Base-by-base conservation (phyloP, 1,140 invertebrate species). In the Trichoplusia ni region DNA sequence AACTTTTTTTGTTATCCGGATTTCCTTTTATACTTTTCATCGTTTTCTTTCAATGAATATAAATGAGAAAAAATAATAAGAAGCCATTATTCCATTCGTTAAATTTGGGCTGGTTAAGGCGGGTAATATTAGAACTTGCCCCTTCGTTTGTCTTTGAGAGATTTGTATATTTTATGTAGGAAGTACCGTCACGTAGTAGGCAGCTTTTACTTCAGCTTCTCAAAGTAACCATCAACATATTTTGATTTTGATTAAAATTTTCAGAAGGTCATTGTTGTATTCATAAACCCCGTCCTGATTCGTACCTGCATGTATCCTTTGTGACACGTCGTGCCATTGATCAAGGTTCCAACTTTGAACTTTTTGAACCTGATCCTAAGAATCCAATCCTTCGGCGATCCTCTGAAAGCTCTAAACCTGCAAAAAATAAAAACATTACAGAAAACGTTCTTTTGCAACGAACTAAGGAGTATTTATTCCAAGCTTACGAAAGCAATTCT, bases 291-390 rank as follows among this genome's bases (percentile, higher is more conserved):
- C n/a, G n/a, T n/a, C n/a, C n/a, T n/a, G n/a, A n/a, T n/a, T n/a
- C 59, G 90, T 84, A 97, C 96, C 95, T 97, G 96, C 91, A 97
- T 93, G 76, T 95, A 97, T 76, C 96, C 96, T 27, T 95, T 95
- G 58, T 95, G 93, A 82, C 96, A 97, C 35, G 95, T 94, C 8
- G 95, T 97, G 1, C 95, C 96, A 84, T 97, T 97, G 60, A 96
- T 92, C 47, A 98, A 91, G 7, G 94, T 94, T 1, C 97, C 96
- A 31, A 97, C 95, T 93, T 98, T 97, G 90, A 97, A 97, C 83
- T 96, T 97, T 92, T 97, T 97, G 90, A 98, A 97, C 56, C 96
- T 93, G 61, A 98, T 95, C 58, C 96, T 93, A 7, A 98, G 92
- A 33, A 97, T 97, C 95, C 96, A 97, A 84, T 98, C 96, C 42